Conservation (phyloP, 2,888 invertebrate species). For the Sarcophaga rosellei region DNA sequence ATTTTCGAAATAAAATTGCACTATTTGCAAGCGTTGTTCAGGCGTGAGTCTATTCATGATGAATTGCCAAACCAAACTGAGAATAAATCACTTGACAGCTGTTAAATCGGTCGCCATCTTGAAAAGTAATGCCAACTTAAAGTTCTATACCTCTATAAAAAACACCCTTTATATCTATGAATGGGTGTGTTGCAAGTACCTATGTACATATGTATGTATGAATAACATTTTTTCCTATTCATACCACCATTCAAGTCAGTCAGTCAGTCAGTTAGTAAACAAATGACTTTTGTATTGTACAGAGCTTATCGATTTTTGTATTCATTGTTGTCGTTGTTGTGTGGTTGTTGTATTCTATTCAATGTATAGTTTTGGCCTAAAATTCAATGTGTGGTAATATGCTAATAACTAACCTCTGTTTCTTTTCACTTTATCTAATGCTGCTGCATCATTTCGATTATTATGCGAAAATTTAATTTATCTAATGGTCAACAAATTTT, state of each 20-base stretch:
- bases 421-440: conserved; percentile 33
- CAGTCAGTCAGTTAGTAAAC: neutral
- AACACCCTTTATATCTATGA: too few species aligned
- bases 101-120: too few species aligned
- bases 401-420: conserved; percentile 62
- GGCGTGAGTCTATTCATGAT: too few species aligned
- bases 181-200: neutral
- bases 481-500: conserved; percentile 49
- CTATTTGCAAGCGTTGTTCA: too few species aligned
- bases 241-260: too few species aligned
- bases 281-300: conserved; percentile 45
- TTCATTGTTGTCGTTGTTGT: conserved; percentile 1
- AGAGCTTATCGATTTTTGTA: conserved; percentile 42
- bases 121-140: too few species aligned
- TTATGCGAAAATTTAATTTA: conserved; percentile 60
- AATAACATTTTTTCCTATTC: conserved; percentile 30
- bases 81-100: too few species aligned
- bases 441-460: conserved; percentile 60
- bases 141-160: too few species aligned
- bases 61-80: too few species aligned
- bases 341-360: neutral
- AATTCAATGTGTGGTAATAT: conserved; percentile 62
- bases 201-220: neutral
- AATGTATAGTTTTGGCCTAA: conserved; percentile 12
- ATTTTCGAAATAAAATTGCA: too few species aligned